Evolutionary conservation across 35 echinoderm and acorn worm genomes (phyloP).

Genomic region (Holothuria glaberrima): DNA sequence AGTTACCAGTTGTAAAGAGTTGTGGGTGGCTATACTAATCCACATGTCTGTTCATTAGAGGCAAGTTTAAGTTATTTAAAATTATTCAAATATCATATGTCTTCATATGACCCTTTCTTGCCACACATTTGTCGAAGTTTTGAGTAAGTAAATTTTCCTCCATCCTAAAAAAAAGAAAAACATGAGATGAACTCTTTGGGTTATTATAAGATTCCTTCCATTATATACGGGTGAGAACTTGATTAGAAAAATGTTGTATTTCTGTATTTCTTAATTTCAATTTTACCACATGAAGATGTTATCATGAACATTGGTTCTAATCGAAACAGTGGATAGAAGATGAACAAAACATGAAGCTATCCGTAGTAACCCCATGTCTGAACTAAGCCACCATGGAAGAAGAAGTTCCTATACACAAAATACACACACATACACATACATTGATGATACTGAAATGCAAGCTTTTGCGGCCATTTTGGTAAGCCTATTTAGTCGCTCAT

Average conservation of each 20-base stretch:
- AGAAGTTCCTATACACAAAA: too few species aligned
- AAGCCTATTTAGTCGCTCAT: too few species aligned
- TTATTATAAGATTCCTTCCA: too few species aligned
- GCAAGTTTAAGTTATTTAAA: too few species aligned
- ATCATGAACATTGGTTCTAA: background rate
- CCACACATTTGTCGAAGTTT: background rate
- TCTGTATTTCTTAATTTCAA: background rate
- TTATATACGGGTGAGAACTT: too few species aligned
- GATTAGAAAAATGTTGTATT: background rate
- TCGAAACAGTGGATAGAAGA: background rate
- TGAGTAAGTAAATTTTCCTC: constrained; percentile 11
- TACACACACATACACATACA: too few species aligned
- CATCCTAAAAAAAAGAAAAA: background rate
- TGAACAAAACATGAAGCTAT: background rate
- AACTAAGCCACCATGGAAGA: background rate
- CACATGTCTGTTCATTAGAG: too few species aligned
- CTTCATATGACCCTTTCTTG: background rate
- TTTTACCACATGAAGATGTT: background rate
- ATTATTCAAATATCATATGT: background rate
- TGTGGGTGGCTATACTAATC: too few species aligned
- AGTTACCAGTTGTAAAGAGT: too few species aligned
- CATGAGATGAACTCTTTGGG: background rate
- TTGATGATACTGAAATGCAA: too few species aligned
- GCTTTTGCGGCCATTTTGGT: too few species aligned
- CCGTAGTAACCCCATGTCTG: too few species aligned